Base-by-base conservation (phyloP, 2,113 vertebrate species). In the Anoplopoma fimbria region DNA sequence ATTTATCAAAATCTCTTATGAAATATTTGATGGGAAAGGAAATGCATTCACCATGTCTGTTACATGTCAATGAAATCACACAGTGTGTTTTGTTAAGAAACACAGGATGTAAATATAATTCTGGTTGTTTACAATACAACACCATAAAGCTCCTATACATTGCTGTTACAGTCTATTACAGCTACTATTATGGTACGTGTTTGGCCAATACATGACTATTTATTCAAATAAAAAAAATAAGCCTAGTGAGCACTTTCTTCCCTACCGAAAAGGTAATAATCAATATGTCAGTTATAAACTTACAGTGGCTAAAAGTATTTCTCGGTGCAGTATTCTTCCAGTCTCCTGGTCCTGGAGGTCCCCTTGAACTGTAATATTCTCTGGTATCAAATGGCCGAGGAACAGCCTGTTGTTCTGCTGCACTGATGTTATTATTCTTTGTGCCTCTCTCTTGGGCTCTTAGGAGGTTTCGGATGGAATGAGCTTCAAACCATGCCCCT, bases 361-460 rank as follows among this genome's bases (percentile, higher is more conserved):
- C 93, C 33, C 86, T 81, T 34, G 92, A 91, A 58, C 84, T 49
- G 77, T 90, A 93, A 6, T 82, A 91, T 65, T 93, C 71, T 86
- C 88, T 89, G 38, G 87, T 77, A 47, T 94, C 94, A 25, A 93
- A 88, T 17, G 80, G 15, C 36, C 53, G 62, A 6, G 92, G 77
- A 83, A 76, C 71, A n/a, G 74, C 86, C 49, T 90, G 89, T 51
- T 87, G 88, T 38, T 93, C 94, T 2, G 85, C 81, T 19, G 93
- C 86, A 67, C 84, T 89, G 21, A 90, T 2, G 75, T 94, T 95
- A 84, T 92, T 93, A 73, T 93, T 94, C 76, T 96, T 95, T 29
- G 86, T 90, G 29, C 81, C 87, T 76, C 89, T 87, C 25, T 96
- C 96, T 69, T 96, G 95, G 79, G 85, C 86, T 87, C 77, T 92